Conservation (phyloP, 2,797 vertebrate genomes). For the Channa striata region DNA sequence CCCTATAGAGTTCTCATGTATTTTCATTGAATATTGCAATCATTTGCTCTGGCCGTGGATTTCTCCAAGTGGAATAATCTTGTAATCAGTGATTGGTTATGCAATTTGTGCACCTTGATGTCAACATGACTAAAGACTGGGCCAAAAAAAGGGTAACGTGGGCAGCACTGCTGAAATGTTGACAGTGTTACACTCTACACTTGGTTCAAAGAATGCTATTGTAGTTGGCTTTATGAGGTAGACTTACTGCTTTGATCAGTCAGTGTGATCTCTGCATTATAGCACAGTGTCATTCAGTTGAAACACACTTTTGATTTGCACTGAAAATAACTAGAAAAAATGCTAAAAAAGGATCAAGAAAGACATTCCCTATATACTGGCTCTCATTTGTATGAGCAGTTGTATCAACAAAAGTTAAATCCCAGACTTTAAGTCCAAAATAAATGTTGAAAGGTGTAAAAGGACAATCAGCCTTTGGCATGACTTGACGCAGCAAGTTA, state of each 20-base stretch:
- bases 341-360: neutral
- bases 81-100: conserved; percentile 3
- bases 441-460: neutral
- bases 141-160: conserved; percentile 14
- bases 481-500: too few species aligned
- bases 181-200: conserved; percentile 5
- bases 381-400: neutral
- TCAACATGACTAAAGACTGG: conserved; percentile 1
- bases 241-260: conserved; percentile 20
- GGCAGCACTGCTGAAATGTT: neutral
- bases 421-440: conserved; percentile 1
- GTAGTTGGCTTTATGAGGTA: conserved; percentile 2
- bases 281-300: conserved; percentile 5
- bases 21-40: conserved; percentile 18
- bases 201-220: conserved; percentile 12
- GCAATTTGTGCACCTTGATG: neutral
- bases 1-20: neutral
- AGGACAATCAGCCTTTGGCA: conserved; percentile 4
- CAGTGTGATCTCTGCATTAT: neutral
- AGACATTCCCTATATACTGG: neutral
- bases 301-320: conserved; percentile 4
- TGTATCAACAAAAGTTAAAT: neutral
- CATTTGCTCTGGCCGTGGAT: neutral
- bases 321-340: neutral
- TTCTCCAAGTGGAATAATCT: conserved; percentile 22